Evolutionary conservation across 2,113 vertebrate genomes (phyloP), one percentile per base, ranked within the genome.

Genomic region (Hymenochirus boettgeri): DNA sequence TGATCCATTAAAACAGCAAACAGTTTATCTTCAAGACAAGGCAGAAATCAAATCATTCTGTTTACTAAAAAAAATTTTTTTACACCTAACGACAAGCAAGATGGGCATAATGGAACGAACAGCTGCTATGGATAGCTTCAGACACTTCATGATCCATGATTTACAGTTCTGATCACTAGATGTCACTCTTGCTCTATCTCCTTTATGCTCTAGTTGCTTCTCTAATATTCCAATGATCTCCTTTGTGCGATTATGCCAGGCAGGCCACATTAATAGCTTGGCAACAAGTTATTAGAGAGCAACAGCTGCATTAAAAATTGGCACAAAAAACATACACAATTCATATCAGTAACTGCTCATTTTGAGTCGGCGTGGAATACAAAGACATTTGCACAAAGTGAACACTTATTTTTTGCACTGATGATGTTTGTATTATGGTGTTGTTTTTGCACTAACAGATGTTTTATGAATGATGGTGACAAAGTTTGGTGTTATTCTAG

Each of bases 211-310:
- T 5, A 7, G 1, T 7, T 24, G 1, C 13, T n/a, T 61, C 24
- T 8, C 12, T 27, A 18, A 1, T 13, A 8, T 50, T 12, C 23
- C 22, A 50, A 9, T 10, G 12, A 18, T 12, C 31, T 66, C 46
- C 42, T 53, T 37, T 58, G 55, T 57, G 45, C 31, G 59, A 51
- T 54, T 59, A 57, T 53, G 23, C 56, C 65, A 60, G 24, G 35
- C 59, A 69, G 65, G 57, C 57, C 65, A 53, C 65, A 69, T 69
- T 69, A 69, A 69, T 35, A 48, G 50, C 24, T 27, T 59, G 64
- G 65, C 65, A 69, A 53, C 50, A 57, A 33, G 42, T 51, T 66
- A 66, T 66, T 51, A 66, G 58, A 37, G 35, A 53, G 18, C 47
- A 69, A 52, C 57, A 60, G 65, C 56, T 69, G 65, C 47, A 60